Evolutionary conservation across 2,113 vertebrate genomes (phyloP), one percentile per base, ranked within the genome.

Genomic region (Pao palembangensis): DNA sequence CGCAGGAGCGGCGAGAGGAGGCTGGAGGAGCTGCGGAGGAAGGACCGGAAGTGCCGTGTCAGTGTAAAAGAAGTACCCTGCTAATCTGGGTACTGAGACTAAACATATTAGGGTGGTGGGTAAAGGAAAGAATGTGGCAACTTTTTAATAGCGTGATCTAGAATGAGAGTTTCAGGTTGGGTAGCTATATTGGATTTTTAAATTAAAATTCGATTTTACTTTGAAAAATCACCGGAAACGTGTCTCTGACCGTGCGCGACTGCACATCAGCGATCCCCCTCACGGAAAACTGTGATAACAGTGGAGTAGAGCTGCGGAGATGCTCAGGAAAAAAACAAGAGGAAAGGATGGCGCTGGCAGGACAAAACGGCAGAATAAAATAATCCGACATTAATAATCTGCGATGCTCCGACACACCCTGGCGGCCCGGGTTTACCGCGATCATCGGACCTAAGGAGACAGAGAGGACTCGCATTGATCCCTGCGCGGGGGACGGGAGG

Each of bases 231-330:
- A 7, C 49, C 75, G 85, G 85, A 85, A 84, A 14, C 49, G 2
- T 3, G 0, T 3, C 20, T 55, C 4, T 42, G 52, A 25, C 28
- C 38, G 19, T 56, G 21, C 43, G 62, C 16, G 8, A 42, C 63
- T 82, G 72, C 60, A 64, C 76, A 66, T 51, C 64, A 17, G 73
- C 84, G 81, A 79, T 61, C 76, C 79, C 63, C 59, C 23, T 76
- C 68, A 73, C 71, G 66, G 71, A 81, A 71, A 70, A 78, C 80
- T 66, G 70, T 85, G 73, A 67, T 79, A 64, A 82, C 81, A 74
- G 73, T 80, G 73, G 59, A 81, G 78, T 75, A 25, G 72, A 78
- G 81, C 79, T 80, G 83, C 81, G 75, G 87, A 73, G 86, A 89
- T 91, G 87, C 78, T 59, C 75, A 74, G 67, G 55, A 73, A 81